Conservation (phyloP, 2,113 vertebrate genomes). For the Dasypus novemcinctus region DNA sequence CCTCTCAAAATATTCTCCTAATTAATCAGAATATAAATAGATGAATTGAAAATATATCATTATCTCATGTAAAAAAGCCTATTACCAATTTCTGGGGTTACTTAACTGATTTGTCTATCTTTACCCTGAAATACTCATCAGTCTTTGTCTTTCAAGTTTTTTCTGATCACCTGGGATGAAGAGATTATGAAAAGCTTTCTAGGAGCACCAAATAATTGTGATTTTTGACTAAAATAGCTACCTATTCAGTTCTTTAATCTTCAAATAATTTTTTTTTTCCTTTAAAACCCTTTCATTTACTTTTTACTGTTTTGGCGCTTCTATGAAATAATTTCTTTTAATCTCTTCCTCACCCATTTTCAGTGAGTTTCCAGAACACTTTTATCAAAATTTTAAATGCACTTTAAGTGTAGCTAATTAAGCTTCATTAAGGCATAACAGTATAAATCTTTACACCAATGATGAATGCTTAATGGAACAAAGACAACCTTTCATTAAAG, state of each 20-base stretch:
- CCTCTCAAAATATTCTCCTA: constrained; percentile 70
- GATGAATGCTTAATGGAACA: background rate
- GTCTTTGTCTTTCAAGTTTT: constrained; percentile 46
- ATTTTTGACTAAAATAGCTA: constrained; percentile 8
- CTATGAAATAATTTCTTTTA: background rate
- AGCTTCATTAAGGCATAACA: background rate
- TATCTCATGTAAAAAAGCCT: constrained; percentile 37
- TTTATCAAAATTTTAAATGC: constrained; percentile 20
- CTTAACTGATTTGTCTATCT: constrained; percentile 60
- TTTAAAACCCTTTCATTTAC: background rate
- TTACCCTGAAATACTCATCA: constrained; percentile 27
- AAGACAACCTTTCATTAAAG: background rate
- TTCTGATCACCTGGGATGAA: constrained; percentile 54
- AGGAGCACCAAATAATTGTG: constrained; percentile 32
- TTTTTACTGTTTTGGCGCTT: background rate
- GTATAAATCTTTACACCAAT: background rate
- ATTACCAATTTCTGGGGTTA: constrained; percentile 55
- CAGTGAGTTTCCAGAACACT: constrained; percentile 29
- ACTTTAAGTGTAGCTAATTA: background rate
- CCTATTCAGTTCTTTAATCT: background rate
- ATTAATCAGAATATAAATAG: constrained; percentile 70
- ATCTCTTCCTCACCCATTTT: constrained; percentile 17
- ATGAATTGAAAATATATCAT: constrained; percentile 58
- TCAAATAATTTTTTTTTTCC: constrained; percentile 52
- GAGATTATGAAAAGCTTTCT: constrained; percentile 60